Evolutionary conservation across 2,113 vertebrate genomes (phyloP).

Genomic region (Archocentrus centrarchus): DNA sequence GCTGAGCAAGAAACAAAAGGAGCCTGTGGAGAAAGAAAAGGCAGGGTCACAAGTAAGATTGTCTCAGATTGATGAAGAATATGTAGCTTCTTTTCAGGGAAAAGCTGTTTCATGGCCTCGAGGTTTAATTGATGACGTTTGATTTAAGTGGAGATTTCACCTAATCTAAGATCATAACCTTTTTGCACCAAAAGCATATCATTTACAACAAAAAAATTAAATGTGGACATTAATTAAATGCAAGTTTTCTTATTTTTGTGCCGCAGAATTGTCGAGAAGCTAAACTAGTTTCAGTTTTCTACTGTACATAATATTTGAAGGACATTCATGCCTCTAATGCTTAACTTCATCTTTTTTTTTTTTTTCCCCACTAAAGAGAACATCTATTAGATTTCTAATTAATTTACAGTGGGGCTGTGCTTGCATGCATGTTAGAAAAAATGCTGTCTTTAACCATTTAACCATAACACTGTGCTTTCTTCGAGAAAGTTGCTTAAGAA

Average conservation of each 20-base stretch:
- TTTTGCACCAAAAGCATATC: neutral
- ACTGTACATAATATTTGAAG: neutral
- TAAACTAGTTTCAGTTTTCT: neutral
- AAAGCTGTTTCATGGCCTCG: neutral
- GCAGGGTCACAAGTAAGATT: slow-evolving; percentile 5
- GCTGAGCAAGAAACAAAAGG: slow-evolving; percentile 46
- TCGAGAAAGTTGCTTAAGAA: neutral
- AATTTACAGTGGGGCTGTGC: neutral
- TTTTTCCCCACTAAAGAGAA: neutral
- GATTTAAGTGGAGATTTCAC: neutral
- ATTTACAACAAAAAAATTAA: neutral
- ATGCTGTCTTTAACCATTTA: neutral
- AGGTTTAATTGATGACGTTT: neutral
- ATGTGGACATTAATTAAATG: neutral
- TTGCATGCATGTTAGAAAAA: neutral
- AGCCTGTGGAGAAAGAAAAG: neutral
- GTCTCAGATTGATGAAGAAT: neutral
- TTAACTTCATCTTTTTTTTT: neutral
- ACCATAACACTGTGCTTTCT: neutral
- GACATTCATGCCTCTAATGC: neutral
- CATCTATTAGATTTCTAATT: neutral
- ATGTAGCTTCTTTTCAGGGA: neutral
- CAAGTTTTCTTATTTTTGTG: neutral
- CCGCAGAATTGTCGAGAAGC: neutral
- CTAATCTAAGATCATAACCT: neutral